A percentile compares a stretch with the other conserved stretches of the same genome.
phyloP scores from a whole-genome alignment of 2,797 vertebrate genomes.

The Paguma larvata region DNA sequence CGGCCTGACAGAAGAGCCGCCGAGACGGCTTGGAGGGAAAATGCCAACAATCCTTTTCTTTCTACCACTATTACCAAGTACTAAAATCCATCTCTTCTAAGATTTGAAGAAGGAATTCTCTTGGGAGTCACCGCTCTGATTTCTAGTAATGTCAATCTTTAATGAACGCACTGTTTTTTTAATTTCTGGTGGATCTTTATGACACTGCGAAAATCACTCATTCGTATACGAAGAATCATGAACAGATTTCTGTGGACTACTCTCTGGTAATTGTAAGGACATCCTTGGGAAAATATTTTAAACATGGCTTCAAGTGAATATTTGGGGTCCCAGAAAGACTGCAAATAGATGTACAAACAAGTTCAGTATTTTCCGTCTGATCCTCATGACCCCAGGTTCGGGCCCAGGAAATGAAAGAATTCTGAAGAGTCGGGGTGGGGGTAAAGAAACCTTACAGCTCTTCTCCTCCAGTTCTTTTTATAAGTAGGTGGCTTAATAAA shows the following conservation, averaged over 20 bases:
- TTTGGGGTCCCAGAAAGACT: not conserved
- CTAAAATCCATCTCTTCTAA: not conserved
- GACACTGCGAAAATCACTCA: not conserved
- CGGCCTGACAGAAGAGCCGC: constrained; percentile 29
- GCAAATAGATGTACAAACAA: not conserved
- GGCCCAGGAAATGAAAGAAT: not conserved
- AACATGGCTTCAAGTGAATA: constrained; percentile 25
- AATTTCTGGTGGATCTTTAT: constrained; percentile 31
- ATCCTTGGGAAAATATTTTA: constrained; percentile 14
- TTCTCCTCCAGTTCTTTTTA: not conserved
- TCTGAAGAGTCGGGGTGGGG: not conserved
- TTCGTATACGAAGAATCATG: not conserved
- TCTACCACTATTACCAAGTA: constrained; percentile 28
- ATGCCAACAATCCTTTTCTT: constrained; percentile 62
- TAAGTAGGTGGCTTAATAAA: not conserved
- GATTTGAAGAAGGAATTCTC: constrained; percentile 46
- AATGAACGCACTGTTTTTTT: not conserved
- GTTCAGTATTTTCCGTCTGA: not conserved
- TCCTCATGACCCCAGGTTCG: not conserved
- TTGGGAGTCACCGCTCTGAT: not conserved
- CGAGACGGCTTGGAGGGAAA: constrained; percentile 47
- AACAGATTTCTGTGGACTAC: constrained; percentile 19
- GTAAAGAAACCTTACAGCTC: not conserved
- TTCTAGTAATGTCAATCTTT: not conserved
- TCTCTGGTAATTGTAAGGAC: not conserved